Conservation (phyloP, 2,797 vertebrate species). For the Aselliscus stoliczkanus region DNA sequence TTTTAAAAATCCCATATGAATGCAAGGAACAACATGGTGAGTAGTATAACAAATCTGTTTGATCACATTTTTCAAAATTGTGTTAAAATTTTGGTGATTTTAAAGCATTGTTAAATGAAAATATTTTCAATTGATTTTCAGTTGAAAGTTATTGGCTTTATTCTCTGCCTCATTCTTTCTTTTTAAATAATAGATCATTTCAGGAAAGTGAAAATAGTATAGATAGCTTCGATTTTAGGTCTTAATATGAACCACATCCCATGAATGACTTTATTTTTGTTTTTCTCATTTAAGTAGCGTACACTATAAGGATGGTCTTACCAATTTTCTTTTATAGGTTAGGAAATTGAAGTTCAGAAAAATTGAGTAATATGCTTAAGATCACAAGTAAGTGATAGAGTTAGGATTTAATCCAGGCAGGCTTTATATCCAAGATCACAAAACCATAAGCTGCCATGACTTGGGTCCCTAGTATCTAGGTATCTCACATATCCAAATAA, state of each 20-base stretch:
- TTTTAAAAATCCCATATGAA: background rate
- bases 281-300: background rate
- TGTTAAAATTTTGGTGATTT: background rate
- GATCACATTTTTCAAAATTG: background rate
- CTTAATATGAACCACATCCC: background rate
- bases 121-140: background rate
- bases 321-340: background rate
- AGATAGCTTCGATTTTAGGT: background rate
- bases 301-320: background rate
- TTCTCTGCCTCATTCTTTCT: background rate
- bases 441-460: background rate
- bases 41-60: background rate
- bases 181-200: background rate
- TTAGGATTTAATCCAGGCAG: background rate
- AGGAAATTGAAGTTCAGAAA: background rate
- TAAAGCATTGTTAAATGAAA: background rate
- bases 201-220: background rate
- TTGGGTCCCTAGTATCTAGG: background rate
- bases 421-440: background rate
- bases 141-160: background rate
- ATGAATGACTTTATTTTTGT: background rate
- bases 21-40: background rate
- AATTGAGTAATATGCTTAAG: background rate
- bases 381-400: background rate
- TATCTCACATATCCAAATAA: background rate